Evolutionary conservation across 2,797 vertebrate species (phyloP), one percentile per base, ranked within the genome.

Genomic region (Hemitrygon akajei): DNA sequence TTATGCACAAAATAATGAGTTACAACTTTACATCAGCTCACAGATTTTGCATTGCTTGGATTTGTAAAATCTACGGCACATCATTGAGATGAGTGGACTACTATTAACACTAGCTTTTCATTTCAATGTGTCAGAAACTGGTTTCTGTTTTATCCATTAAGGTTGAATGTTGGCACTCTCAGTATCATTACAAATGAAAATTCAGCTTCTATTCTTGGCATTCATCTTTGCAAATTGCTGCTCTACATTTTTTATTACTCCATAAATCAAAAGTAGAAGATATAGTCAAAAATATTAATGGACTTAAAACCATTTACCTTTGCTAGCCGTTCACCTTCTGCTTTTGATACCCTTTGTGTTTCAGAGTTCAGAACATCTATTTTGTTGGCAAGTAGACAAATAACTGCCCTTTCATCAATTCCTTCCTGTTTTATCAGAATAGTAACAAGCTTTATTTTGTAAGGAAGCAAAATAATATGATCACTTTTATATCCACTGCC

Each of bases 331-430:
- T 96, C 95, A 2, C 97, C 97, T 34, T 97, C 96, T 69, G 9
- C 87, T 76, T 34, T 95, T 5, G 96, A 95, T 93, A 98, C 97
- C 94, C 95, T 81, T 5, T 96, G 95, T 92, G 94, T 93, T 40
- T 94, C 93, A 12, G 34, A 91, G 27, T 96, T 95, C 0, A 76
- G 94, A 93, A 95, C 94, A 95, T 97, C 97, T 69, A 94, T 93
- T 94, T 98, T 97, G 95, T 98, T 98, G 69, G 97, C 97, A 91
- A 97, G 96, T 86, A 98, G 95, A 96, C 98, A 97, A 82, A 97
- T 95, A 1, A 97, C 96, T 1, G 96, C 95, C 60, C 95, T 96
- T 0, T 97, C 96, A 94, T 96, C 95, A 7, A 97, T 96, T 93
- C 97, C 96, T 92, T 97, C 97, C 97, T 98, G 95, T 3, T 94